Conservation (phyloP, 2,797 vertebrate genomes). For the Corythornis leucogaster region DNA sequence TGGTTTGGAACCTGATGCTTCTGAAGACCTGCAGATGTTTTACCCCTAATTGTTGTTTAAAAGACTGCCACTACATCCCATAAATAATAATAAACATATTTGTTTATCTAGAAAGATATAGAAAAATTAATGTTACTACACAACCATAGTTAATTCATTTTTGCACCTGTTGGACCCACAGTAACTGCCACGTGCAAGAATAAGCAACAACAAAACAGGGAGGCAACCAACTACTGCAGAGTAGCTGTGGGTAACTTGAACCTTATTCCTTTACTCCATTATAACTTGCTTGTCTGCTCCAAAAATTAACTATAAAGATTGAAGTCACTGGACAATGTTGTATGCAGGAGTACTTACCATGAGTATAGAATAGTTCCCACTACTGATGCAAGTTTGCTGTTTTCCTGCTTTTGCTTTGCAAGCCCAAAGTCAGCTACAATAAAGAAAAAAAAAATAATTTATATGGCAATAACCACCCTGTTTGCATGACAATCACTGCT, state of each 20-base stretch:
- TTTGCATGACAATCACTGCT: background rate
- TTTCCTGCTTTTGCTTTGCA: constrained; percentile 93
- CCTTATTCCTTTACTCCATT: background rate
- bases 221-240: background rate
- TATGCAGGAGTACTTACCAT: constrained; percentile 79
- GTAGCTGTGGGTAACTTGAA: background rate
- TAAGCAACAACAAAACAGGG: background rate
- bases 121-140: background rate
- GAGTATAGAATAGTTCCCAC: constrained; percentile 92
- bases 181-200: background rate
- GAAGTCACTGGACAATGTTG: background rate
- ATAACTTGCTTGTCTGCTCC: background rate
- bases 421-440: constrained; percentile 90
- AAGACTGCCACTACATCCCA: background rate
- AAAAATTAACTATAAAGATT: background rate
- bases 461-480: background rate
- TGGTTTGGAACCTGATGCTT: background rate
- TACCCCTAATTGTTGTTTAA: background rate
- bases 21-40: background rate
- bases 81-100: background rate
- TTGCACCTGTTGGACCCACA: background rate
- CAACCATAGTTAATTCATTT: background rate
- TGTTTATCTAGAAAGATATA: background rate
- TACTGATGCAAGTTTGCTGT: constrained; percentile 88
- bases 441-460: background rate